Evolutionary conservation across 2,888 invertebrate species (phyloP), one percentile per base, ranked within the genome.

Genomic region (Pristionchus japonicus): DNA sequence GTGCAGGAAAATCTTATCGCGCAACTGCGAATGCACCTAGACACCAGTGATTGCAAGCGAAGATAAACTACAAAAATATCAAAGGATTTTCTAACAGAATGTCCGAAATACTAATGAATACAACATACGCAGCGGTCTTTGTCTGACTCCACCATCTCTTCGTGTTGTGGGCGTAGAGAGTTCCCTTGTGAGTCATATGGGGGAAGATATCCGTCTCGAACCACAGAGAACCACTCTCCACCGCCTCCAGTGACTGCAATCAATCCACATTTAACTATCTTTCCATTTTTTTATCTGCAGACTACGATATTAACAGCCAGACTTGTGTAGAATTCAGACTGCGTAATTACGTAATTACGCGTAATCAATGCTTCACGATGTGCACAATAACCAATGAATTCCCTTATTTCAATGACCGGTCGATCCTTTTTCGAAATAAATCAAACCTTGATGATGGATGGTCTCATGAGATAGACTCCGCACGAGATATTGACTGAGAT

Each of bases 71-170:
- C 15, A 52, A 0, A 17, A 23, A 52, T 17, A 20, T 43, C 15
- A 7, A 3, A 34, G 20, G 17, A 34, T 20, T 17, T 13, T 64
- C 31, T 43, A 6, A 43, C 43, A 43, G 43, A n/a, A n/a, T n/a
- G n/a, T 11, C 11, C 43, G 43, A 9, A 43, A 9, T 11, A 43
- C 43, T 34, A 87, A 49, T 27, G 31, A 43, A 57, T 7, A 77
- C 9, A 64, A 91, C 95, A 91, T 90, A 96, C 95, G 98, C 98
- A 0, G 98, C 98, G 0, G 98, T 98, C 95, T 99, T 99, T 64
- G 99, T 96, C 95, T 99, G 99, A 0, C 98, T 98, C 99, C 99
- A 99, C 98, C 98, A 99, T 91, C 96, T 97, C 23, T 95, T 96
- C 0, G 96, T 96, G 84, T 95, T 96, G 95, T 97, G 96, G 0